Evolutionary conservation across 2,113 vertebrate species (phyloP).

Genomic region (Galbula dea): DNA sequence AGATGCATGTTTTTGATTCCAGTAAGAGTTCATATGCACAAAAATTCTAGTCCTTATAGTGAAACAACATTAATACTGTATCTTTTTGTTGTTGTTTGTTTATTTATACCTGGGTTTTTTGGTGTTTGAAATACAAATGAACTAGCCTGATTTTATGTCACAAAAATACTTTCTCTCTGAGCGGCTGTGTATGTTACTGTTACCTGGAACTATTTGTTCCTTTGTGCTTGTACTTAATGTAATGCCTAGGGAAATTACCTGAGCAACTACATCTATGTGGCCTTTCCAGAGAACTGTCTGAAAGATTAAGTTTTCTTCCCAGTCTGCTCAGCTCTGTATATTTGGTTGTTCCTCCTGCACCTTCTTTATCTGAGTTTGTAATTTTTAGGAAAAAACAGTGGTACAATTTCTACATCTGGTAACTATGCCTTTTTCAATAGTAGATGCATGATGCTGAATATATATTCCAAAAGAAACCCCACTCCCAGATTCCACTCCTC

Average conservation of each 20-base stretch:
- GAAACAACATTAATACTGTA: neutral
- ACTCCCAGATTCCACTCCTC: neutral
- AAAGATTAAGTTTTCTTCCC: neutral
- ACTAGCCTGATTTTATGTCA: neutral
- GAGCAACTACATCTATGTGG: neutral
- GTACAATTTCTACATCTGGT: neutral
- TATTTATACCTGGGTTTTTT: neutral
- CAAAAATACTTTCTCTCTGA: neutral
- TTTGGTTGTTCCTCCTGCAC: neutral
- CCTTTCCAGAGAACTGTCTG: slow-evolving; percentile 34
- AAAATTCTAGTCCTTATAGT: neutral
- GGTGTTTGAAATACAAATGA: slow-evolving; percentile 1
- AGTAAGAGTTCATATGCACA: neutral
- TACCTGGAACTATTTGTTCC: slow-evolving; percentile 42
- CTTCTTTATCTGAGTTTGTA: neutral
- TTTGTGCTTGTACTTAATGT: slow-evolving; percentile 11
- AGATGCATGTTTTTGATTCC: neutral
- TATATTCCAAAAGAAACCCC: neutral
- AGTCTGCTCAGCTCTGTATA: slow-evolving; percentile 3
- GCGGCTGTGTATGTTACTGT: slow-evolving; percentile 23
- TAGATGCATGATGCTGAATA: neutral
- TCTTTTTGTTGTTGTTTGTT: neutral
- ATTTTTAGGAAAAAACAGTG: neutral
- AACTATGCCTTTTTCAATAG: neutral
- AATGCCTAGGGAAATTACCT: slow-evolving; percentile 5